These are phyloP conservation scores for Drosophila nigromelanica DNA, from an alignment of 1,140 invertebrate genomes.

Conservation along the genomic window DNA sequence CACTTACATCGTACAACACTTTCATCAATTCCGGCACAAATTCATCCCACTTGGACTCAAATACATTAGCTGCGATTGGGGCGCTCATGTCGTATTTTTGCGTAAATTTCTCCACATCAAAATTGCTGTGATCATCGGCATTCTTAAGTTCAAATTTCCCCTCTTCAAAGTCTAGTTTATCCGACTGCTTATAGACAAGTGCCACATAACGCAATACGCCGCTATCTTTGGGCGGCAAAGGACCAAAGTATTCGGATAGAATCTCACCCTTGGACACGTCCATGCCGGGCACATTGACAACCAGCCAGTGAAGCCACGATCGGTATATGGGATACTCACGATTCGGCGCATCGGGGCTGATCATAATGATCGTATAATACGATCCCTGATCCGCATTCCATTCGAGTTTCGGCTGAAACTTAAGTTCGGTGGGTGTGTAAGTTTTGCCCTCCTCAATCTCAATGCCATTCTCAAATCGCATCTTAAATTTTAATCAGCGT, in stretches of 20 bases:
- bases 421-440: conserved; percentile 59
- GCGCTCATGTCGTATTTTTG: conserved; percentile 90
- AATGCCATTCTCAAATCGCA: conserved; percentile 48
- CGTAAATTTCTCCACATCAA: conserved; percentile 89
- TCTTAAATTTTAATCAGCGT: conserved; percentile 9
- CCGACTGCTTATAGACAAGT: conserved; percentile 91
- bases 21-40: conserved; percentile 89
- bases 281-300: conserved; percentile 93
- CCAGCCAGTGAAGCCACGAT: conserved; percentile 96
- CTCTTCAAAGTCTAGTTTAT: conserved; percentile 63
- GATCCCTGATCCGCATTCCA: conserved; percentile 86
- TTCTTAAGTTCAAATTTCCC: conserved; percentile 85
- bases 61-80: conserved; percentile 94
- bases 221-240: conserved; percentile 92
- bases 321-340: conserved; percentile 90
- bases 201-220: conserved; percentile 95
- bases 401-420: conserved; percentile 84
- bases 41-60: conserved; percentile 94
- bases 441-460: conserved; percentile 63
- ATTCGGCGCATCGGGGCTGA: conserved; percentile 86
- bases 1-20: conserved; percentile 43
- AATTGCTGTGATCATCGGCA: conserved; percentile 89
- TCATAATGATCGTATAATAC: conserved; percentile 90
- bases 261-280: conserved; percentile 89
- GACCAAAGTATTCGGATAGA: conserved; percentile 92